phyloP scores from a whole-genome alignment of 2,797 vertebrate species.

The Sebastes cheni region DNA sequence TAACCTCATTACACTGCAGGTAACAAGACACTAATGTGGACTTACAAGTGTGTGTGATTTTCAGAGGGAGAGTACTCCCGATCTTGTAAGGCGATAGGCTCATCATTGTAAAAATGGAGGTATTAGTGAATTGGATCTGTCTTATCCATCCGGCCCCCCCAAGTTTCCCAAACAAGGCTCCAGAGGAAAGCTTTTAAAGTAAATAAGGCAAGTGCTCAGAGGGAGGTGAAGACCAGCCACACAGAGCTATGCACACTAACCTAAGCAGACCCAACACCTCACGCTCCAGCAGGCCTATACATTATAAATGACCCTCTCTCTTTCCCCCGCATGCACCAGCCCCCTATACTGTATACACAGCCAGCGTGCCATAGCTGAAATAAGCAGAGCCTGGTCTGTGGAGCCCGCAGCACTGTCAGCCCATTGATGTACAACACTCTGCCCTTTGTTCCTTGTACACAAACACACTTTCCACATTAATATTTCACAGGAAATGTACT shows the following conservation, averaged over 20 bases:
- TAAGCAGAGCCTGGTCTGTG: constrained; percentile 73
- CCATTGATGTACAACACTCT: constrained; percentile 84
- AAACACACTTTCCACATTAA: constrained; percentile 86
- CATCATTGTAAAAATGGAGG: constrained; percentile 43
- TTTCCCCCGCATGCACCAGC: constrained; percentile 47
- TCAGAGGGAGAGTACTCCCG: constrained; percentile 42
- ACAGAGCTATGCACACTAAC: constrained; percentile 70
- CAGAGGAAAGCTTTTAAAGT: constrained; percentile 71
- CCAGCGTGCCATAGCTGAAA: constrained; percentile 68
- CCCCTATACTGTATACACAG: constrained; percentile 57
- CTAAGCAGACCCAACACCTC: constrained; percentile 71
- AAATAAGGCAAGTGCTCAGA: constrained; percentile 71
- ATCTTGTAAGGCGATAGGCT: constrained; percentile 51
- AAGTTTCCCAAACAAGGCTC: constrained; percentile 65
- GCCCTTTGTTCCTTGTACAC: constrained; percentile 84
- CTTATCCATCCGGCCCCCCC: constrained; percentile 41
- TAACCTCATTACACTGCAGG: constrained; percentile 62
- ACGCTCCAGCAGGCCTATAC: constrained; percentile 75
- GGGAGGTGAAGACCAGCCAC: constrained; percentile 63
- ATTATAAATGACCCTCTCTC: constrained; percentile 81
- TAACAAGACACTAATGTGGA: constrained; percentile 67
- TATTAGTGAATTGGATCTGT: constrained; percentile 58
- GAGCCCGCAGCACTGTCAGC: constrained; percentile 77
- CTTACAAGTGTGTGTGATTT: constrained; percentile 60
- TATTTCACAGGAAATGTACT: constrained; percentile 85